A percentile compares a stretch with the other conserved stretches of the same genome.
phyloP scores from a whole-genome alignment of 2,888 invertebrate species.

The Bugula neritina region DNA sequence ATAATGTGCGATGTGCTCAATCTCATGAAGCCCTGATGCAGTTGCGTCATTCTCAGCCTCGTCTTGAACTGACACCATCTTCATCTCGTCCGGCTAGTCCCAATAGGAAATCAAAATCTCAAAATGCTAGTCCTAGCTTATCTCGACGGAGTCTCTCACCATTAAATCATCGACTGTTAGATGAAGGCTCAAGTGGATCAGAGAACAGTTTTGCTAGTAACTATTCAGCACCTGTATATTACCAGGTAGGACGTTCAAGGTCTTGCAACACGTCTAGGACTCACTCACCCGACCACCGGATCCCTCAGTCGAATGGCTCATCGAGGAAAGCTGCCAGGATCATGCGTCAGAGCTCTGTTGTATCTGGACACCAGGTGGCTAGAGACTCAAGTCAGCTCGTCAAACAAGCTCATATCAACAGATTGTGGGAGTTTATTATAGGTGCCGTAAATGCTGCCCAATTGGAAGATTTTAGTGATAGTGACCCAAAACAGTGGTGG shows the following conservation, averaged over 20 bases:
- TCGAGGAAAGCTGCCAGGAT: not conserved
- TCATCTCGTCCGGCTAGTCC: not conserved
- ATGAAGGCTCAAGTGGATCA: slow-evolving; percentile 6
- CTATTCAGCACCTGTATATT: not conserved
- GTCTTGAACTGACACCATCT: slow-evolving; percentile 1
- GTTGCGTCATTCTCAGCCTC: slow-evolving; percentile 1
- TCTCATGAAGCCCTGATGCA: not conserved
- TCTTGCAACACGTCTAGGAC: not conserved
- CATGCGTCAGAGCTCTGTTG: not conserved
- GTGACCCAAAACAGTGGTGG: slow-evolving; percentile 20
- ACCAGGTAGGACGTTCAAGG: not conserved
- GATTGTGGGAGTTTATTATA: slow-evolving; percentile 3
- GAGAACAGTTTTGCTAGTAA: slow-evolving; percentile 18
- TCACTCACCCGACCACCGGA: not conserved
- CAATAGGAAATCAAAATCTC: not conserved
- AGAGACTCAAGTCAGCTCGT: not conserved
- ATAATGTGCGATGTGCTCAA: slow-evolving; percentile 14
- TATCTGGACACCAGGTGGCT: not conserved
- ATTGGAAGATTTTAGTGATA: slow-evolving; percentile 1
- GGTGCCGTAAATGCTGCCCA: slow-evolving; percentile 9
- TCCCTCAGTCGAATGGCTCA: not conserved
- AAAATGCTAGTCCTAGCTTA: not conserved
- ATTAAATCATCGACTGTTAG: not conserved
- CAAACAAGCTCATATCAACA: slow-evolving; percentile 14
- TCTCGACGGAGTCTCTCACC: not conserved